Percentiles rank a stretch among this genome's conserved stretches.
These are phyloP conservation scores for Mus musculus DNA, from an alignment of 2,113 vertebrate genomes.

Conservation along the genomic window DNA sequence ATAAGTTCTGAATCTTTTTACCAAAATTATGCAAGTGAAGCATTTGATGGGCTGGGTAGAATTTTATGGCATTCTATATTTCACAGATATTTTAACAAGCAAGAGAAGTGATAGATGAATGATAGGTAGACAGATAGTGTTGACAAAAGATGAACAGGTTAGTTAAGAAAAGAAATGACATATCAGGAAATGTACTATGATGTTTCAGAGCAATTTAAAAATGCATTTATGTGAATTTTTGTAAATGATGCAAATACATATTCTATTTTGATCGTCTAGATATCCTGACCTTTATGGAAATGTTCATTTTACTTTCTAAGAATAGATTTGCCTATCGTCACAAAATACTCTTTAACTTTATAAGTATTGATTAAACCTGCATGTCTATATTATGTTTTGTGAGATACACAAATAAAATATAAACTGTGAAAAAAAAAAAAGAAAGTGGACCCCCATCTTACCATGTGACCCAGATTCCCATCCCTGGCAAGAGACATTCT, in stretches of 20 bases:
- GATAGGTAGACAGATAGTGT: neutral
- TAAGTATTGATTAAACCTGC: neutral
- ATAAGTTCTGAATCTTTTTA: slow-evolving; percentile 42
- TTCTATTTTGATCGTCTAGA: neutral
- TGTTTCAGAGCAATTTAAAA: neutral
- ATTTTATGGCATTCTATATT: slow-evolving; percentile 39
- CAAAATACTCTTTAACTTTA: neutral
- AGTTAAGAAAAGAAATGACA: neutral
- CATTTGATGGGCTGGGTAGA: slow-evolving; percentile 41
- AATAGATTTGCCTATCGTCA: neutral
- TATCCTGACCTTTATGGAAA: neutral
- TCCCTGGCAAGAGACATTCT: neutral
- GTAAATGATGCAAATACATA: neutral
- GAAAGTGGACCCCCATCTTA: neutral
- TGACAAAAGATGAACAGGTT: neutral
- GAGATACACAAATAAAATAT: neutral
- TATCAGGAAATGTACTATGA: neutral
- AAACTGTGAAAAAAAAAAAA: no score
- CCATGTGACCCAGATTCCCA: neutral
- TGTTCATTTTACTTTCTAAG: neutral
- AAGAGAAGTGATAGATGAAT: neutral
- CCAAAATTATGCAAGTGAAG: slow-evolving; percentile 60
- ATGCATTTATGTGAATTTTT: neutral
- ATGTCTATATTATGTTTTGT: neutral
- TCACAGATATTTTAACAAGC: neutral